These are phyloP conservation scores for Eurystomus gularis DNA, from an alignment of 2,113 vertebrate species.

Conservation along the genomic window DNA sequence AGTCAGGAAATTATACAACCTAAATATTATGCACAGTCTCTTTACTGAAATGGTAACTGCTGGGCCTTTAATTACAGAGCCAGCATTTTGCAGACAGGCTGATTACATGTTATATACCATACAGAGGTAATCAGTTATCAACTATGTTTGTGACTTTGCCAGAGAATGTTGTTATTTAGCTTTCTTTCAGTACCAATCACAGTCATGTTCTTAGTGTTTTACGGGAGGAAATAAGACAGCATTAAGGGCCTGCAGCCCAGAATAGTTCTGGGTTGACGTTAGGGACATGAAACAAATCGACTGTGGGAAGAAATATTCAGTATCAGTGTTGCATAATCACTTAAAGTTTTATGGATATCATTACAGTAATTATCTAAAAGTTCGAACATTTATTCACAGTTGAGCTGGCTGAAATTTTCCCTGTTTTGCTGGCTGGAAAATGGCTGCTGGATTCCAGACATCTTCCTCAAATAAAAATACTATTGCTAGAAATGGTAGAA, in stretches of 20 bases:
- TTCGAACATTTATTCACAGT: neutral
- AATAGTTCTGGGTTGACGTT: neutral
- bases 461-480: neutral
- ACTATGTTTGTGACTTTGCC: neutral
- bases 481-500: neutral
- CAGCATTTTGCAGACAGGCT: constrained; percentile 38
- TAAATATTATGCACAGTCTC: constrained; percentile 17
- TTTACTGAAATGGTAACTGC: constrained; percentile 4
- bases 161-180: neutral
- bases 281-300: neutral
- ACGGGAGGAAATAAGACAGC: neutral
- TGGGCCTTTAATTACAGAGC: constrained; percentile 54
- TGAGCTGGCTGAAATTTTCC: neutral
- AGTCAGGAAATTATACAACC: neutral
- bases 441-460: neutral
- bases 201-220: neutral
- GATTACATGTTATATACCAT: constrained; percentile 29
- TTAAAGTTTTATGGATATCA: neutral
- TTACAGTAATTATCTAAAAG: constrained; percentile 12
- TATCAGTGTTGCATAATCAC: neutral
- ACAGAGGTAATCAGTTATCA: constrained; percentile 49
- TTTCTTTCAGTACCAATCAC: neutral
- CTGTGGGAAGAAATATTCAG: neutral
- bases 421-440: neutral
- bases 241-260: neutral